Percentiles rank a stretch among this genome's conserved stretches.
Evolutionary conservation across 2,113 vertebrate genomes (phyloP).

Genomic region (Petrocephalus zakoni): DNA sequence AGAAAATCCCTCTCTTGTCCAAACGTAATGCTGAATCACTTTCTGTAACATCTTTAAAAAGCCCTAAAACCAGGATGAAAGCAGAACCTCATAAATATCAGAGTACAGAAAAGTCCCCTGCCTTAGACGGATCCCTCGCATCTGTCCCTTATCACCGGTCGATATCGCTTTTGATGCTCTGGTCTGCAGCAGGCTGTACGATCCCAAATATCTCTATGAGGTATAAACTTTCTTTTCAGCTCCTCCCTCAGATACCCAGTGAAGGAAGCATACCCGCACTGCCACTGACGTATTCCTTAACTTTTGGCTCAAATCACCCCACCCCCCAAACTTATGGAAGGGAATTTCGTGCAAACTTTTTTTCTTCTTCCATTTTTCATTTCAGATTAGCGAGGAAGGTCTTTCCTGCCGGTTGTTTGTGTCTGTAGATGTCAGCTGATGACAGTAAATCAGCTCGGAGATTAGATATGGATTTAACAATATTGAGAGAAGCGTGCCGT

Average conservation of each 20-base stretch:
- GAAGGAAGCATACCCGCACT: neutral
- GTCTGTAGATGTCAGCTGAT: neutral
- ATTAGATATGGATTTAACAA: constrained; percentile 5
- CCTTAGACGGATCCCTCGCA: neutral
- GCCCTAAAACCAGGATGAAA: neutral
- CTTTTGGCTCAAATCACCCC: too few species aligned
- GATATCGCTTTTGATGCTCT: neutral
- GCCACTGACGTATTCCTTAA: neutral
- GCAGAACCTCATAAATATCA: neutral
- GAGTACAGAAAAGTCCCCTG: neutral
- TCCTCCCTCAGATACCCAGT: neutral
- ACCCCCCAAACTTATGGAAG: neutral
- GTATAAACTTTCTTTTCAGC: neutral
- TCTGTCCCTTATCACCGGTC: neutral
- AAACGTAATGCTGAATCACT: neutral
- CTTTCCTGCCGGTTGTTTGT: neutral
- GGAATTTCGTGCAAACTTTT: neutral
- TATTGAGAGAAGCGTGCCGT: neutral
- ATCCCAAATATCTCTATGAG: neutral
- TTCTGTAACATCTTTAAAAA: neutral
- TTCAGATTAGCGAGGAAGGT: neutral
- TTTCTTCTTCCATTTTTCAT: neutral
- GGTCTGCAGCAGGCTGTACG: neutral
- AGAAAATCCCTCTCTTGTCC: neutral
- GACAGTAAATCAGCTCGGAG: neutral